Evolutionary conservation across 2,888 invertebrate species (phyloP).

Genomic region (Hedychridium roseum): DNA sequence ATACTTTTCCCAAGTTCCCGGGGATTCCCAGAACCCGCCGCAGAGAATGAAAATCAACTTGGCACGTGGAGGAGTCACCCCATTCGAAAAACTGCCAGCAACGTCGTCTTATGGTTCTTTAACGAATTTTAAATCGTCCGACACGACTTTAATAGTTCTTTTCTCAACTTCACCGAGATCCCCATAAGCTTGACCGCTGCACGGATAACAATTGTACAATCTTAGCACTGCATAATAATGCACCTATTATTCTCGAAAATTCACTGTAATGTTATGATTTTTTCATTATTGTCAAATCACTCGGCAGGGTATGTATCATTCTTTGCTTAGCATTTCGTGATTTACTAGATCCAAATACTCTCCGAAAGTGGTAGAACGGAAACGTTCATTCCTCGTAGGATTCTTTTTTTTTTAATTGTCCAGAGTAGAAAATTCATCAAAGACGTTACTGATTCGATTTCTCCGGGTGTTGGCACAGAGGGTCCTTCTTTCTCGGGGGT

Average conservation of each 20-base stretch:
- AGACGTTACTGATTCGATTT: constrained; percentile 28
- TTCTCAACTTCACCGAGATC: neutral
- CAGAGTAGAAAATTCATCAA: constrained; percentile 15
- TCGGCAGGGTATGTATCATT: too few species aligned
- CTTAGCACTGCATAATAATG: neutral
- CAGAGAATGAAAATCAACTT: constrained; percentile 15
- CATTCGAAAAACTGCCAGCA: neutral
- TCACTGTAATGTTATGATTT: too few species aligned
- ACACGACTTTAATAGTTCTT: neutral
- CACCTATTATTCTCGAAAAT: too few species aligned
- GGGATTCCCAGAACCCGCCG: constrained; percentile 7
- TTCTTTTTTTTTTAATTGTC: too few species aligned
- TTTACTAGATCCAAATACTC: too few species aligned
- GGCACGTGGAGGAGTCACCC: neutral
- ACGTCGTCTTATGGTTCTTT: neutral
- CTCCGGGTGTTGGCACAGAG: constrained; percentile 16
- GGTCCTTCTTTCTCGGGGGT: too few species aligned
- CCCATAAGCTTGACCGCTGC: too few species aligned
- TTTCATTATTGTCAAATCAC: too few species aligned
- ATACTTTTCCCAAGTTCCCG: constrained; percentile 23
- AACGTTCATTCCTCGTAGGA: too few species aligned
- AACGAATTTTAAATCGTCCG: constrained; percentile 3
- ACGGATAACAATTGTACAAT: too few species aligned
- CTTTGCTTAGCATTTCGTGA: too few species aligned
- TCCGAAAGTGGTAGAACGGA: too few species aligned